Base-by-base conservation (phyloP, 2,797 vertebrate genomes). In the Sebastes nivosus region DNA sequence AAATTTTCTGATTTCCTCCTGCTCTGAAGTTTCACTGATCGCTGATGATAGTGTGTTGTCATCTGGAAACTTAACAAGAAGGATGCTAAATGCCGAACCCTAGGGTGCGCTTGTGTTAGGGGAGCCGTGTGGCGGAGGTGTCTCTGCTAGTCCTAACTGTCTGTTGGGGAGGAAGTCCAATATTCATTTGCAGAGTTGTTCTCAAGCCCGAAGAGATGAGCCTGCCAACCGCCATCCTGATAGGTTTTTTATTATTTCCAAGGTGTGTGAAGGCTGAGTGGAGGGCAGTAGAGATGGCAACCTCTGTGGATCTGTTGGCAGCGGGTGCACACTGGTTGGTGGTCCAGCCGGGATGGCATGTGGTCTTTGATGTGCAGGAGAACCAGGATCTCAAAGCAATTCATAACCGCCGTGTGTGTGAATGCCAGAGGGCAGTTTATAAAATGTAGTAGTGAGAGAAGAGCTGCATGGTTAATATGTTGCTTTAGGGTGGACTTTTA, bases 311-410 rank as follows among this genome's bases (percentile, higher is more conserved):
- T 64, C 38, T 76, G n/a, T 24, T 78, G 55, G 59, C 38, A 55
- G 32, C 20, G n/a, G 10, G 14, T 25, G 8, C 71, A 57, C 38
- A 42, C 25, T 16, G 66, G 22, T 20, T 20, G 25, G 60, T 34
- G 77, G 67, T 82, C 34, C 34, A 61, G 46, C 16, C 61, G 10
- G 46, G 60, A 67, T 34, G 59, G 58, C 46, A 65, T 24, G 20
- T 57, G 29, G 34, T 72, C 72, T 87, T 79, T 86, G 76, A 86
- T 76, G 81, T 81, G 77, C 71, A 24, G 11, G 14, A 63, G 58
- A 68, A 59, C 22, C 50, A 8, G 77, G 54, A 78, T 30, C 77
- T 79, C 71, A 64, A 76, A 80, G 69, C 22, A 2, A 67, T 24
- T 61, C 67, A 63, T 67, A 34, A 67, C 14, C 25, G 27, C 36